Evolutionary conservation across 2,888 invertebrate species (phyloP), one percentile per base, ranked within the genome.

Genomic region (Hedychridium roseum): DNA sequence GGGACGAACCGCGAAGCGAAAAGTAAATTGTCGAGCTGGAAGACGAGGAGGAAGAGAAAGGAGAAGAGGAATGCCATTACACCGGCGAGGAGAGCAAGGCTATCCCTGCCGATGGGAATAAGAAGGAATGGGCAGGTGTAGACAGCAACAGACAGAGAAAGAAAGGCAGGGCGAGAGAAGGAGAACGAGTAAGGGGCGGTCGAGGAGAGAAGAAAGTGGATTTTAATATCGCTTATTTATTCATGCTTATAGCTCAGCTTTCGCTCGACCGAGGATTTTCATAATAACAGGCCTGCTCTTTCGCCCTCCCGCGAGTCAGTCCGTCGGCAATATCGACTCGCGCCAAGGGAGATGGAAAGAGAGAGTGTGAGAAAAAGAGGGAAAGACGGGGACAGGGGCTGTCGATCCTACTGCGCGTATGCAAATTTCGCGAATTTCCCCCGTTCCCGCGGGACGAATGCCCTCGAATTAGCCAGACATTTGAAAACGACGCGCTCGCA

Each of bases 141-240:
- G n/a, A n/a, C n/a, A n/a, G n/a, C n/a, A n/a, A n/a, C n/a, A n/a
- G n/a, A n/a, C n/a, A n/a, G n/a, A n/a, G n/a, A 40, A 20, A 34
- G 37, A 26, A 38, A 38, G 21, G 15, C 34, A n/a, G 34, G 16
- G 5, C 3, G 9, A 21, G 16, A 5, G 23, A 27, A 9, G 11
- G 17, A 9, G 39, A 21, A 18, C 21, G 36, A 18, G 36, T 27
- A 37, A 41, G 41, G 9, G 15, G 31, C n/a, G 36, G 26, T n/a
- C 37, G 20, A 31, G 31, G 41, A 23, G 43, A 40, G 43, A 52
- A 51, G 57, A 55, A 65, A 56, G 66, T 56, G 60, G 63, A 63
- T 63, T 60, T 66, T 66, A 68, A 66, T 66, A 66, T 66, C 66
- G 66, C 66, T 64, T 66, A 64, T 66, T 68, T 68, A 66, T 66